Percentiles rank a stretch among this genome's conserved stretches.
Evolutionary conservation across 2,113 vertebrate species (phyloP).

Genomic region (Athene cunicularia): DNA sequence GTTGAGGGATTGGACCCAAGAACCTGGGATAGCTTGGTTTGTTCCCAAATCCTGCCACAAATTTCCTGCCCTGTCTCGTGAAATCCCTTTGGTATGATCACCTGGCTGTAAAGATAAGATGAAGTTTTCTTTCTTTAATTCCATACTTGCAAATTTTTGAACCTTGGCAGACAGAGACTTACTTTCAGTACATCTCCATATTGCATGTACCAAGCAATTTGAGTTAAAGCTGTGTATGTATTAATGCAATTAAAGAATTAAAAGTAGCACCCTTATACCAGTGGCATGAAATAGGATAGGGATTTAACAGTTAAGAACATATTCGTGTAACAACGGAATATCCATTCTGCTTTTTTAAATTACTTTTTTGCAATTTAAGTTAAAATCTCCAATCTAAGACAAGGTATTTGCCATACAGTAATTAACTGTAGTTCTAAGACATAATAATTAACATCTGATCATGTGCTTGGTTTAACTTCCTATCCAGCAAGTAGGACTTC

Average conservation of each 20-base stretch:
- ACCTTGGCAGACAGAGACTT: neutral
- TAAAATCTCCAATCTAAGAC: neutral
- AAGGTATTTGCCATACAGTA: neutral
- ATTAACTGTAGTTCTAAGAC: neutral
- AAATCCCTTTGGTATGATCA: neutral
- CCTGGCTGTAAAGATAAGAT: neutral
- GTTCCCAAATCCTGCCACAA: neutral
- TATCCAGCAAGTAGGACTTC: neutral
- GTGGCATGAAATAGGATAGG: neutral
- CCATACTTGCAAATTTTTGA: neutral
- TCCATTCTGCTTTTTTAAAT: neutral
- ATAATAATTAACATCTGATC: neutral
- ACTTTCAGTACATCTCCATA: neutral
- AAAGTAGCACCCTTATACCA: neutral
- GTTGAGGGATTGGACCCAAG: neutral
- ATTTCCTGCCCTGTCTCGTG: neutral
- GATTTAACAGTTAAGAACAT: neutral
- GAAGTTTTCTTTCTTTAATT: neutral
- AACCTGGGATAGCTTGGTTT: neutral
- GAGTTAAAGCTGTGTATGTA: neutral
- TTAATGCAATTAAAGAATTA: neutral
- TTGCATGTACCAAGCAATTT: neutral
- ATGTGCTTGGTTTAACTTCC: neutral
- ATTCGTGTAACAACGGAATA: neutral
- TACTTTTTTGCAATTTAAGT: neutral